Evolutionary conservation across 1,140 invertebrate genomes (phyloP), one percentile per base, ranked within the genome.

Genomic region (Ostrea edulis): DNA sequence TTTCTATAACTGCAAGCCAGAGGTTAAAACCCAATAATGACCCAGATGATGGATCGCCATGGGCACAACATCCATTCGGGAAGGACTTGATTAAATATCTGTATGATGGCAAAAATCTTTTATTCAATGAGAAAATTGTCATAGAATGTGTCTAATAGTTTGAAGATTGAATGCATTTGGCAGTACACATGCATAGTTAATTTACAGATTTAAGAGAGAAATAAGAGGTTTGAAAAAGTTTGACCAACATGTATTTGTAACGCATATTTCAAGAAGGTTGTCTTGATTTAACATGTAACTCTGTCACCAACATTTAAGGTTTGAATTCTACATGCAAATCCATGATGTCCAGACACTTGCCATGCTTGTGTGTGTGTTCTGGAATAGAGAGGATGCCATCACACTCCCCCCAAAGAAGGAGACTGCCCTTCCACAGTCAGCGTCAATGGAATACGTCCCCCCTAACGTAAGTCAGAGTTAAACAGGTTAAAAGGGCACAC

Each of bases 321-420:
- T 96, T 52, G 92, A 95, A 20, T 95, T 96, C 90, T 96, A 96
- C 91, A 93, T 94, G 25, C 91, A 92, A 89, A 96, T 97, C 82
- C 96, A 96, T 5, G 98, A 99, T 95, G 96, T 99, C 65, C 98
- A 99, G 95, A 99, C 98, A 93, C 97, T 98, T 17, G 98, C 98
- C 0, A 98, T 99, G 97, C 93, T 99, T 52, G 97, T 97, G 86
- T 99, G 98, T 95, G 96, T 97, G 0, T 98, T 98, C 94, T 97
- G 97, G 91, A 93, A 95, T 58, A 95, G 95, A 95, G 91, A 92
- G 51, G 20, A 88, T n/a, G n/a, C 22, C 11, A 35, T 85, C 22
- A 35, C 87, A n/a, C 44, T 52, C 14, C 71, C 83, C 55, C 25
- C 68, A 81, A 44, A 52, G 22, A 25, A 82, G 12, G 20, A 86